Evolutionary conservation across 2,797 vertebrate genomes (phyloP), one percentile per base, ranked within the genome.

Genomic region (Siniperca scherzeri): DNA sequence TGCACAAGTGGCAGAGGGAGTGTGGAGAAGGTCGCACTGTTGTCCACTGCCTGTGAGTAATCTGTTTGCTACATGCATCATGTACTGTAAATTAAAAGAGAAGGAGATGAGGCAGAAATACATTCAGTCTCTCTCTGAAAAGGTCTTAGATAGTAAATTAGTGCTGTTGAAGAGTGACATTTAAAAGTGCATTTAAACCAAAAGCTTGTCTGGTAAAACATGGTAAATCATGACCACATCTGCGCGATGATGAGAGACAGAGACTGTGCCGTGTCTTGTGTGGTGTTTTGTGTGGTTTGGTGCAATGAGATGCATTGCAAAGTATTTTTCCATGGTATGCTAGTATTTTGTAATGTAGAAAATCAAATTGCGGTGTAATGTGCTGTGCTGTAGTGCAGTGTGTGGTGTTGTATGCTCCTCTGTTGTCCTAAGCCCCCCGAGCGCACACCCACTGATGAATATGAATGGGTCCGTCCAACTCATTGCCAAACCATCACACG

Each of bases 1-100:
- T 99, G 93, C 97, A 98, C 94, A 97, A 97, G 92, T 99, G 99
- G 99, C 98, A 99, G 93, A 95, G 96, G 7, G 98, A 99, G 79
- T 97, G 97, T 0, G 97, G 98, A 3, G 97, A 99, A 5, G 98
- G 98, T 74, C 96, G 99, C 89, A 98, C 97, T 0, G 90, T 98
- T 2, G 97, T 99, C 84, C 94, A 95, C 91, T 95, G 94, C 87
- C 93, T 95, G 94, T 95, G 88, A 94, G 94, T 95, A 79, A 83
- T 70, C 70, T 38, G 36, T 46, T 38, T 2, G 5, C n/a, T 4
- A n/a, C 62, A 36, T 9, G 36, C n/a, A 21, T 33, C 27, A 19
- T 62, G 16, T 38, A 21, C 44, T 42, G 12, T 69, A 84, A 62
- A 77, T 36, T 40, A 72, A 81, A 60, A 62, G 40, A 70, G 21